These are phyloP conservation scores for Procambarus clarkii DNA, from an alignment of 1,140 invertebrate species.

Conservation along the genomic window DNA sequence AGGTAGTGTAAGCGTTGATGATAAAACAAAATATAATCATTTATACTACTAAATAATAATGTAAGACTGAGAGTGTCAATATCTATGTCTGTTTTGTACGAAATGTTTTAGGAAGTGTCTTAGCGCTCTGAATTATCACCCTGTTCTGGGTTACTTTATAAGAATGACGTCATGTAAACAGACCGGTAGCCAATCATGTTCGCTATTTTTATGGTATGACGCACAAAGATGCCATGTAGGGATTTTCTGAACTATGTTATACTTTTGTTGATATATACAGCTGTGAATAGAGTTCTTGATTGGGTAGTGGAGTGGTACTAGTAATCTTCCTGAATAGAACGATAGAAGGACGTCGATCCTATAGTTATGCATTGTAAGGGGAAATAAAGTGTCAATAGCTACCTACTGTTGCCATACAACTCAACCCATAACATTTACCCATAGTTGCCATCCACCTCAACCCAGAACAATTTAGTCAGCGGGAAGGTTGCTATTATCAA, in stretches of 20 bases:
- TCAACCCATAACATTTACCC: no score
- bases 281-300: not conserved
- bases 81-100: not conserved
- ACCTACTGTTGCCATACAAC: not conserved
- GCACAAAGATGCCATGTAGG: conserved; percentile 43
- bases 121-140: no score
- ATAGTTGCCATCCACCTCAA: not conserved
- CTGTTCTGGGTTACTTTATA: no score
- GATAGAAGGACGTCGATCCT: not conserved
- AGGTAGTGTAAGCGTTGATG: not conserved
- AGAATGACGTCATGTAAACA: not conserved
- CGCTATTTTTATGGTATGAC: conserved; percentile 2
- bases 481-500: not conserved
- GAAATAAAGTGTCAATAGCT: not conserved
- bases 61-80: not conserved
- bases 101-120: no score
- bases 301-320: not conserved
- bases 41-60: not conserved
- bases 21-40: not conserved
- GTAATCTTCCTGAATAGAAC: not conserved
- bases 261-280: not conserved
- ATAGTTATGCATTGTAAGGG: not conserved
- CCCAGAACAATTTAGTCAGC: not conserved
- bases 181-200: conserved; percentile 4
- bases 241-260: conserved; percentile 9